Evolutionary conservation across 2,888 invertebrate species (phyloP).

Genomic region (Esperia sulphurella): DNA sequence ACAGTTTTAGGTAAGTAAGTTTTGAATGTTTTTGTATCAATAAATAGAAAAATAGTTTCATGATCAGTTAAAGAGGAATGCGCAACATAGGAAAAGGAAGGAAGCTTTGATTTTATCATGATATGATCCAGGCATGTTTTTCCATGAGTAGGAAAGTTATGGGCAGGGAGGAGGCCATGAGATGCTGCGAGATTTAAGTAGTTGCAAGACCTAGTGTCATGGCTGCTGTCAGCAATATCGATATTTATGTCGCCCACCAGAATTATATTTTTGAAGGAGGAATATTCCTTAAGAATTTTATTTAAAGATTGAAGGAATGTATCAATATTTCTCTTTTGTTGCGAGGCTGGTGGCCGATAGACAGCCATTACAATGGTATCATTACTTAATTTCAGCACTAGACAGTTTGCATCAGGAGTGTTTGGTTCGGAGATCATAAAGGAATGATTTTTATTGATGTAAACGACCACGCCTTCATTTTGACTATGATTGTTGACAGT

Average conservation of each 20-base stretch:
- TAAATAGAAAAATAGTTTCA: background rate
- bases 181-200: conserved; percentile 18
- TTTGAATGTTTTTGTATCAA: background rate
- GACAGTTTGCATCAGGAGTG: conserved; percentile 17
- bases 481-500: conserved; percentile 15
- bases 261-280: conserved; percentile 14
- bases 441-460: conserved; percentile 9
- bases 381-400: conserved; percentile 6
- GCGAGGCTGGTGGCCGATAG: conserved; percentile 13
- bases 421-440: conserved; percentile 11
- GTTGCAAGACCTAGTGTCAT: conserved; percentile 4
- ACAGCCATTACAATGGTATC: conserved; percentile 10
- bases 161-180: conserved; percentile 19
- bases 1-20: background rate
- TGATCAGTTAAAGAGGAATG: conserved; percentile 12
- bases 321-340: background rate
- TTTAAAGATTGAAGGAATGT: conserved; percentile 9
- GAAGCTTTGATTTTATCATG: conserved; percentile 15
- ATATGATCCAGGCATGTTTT: conserved; percentile 18
- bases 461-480: conserved; percentile 23
- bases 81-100: conserved; percentile 5
- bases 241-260: conserved; percentile 22
- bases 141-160: conserved; percentile 12
- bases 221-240: conserved; percentile 3
- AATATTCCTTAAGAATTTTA: background rate